A percentile compares a stretch with the other conserved stretches of the same genome.
phyloP scores from a whole-genome alignment of 2,113 vertebrate genomes.

The Elephas maximus region DNA sequence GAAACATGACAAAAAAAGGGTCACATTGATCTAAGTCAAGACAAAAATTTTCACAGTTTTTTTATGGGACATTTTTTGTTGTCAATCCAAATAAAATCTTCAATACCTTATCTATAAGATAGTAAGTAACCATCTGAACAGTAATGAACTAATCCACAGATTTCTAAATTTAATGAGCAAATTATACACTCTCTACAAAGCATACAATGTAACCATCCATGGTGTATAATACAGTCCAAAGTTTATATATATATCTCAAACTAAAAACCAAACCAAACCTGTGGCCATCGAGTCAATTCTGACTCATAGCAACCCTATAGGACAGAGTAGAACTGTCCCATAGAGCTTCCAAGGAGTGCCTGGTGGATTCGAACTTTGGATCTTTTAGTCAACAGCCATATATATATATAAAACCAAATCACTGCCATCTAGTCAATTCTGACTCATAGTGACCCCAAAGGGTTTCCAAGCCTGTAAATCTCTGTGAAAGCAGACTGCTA shows the following conservation, averaged over 20 bases:
- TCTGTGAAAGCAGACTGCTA: too few relatives aligned
- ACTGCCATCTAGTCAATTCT: too few relatives aligned
- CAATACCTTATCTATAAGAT: background rate
- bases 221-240: background rate
- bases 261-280: too few relatives aligned
- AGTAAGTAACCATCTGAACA: background rate
- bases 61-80: background rate
- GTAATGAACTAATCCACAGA: slow-evolving; percentile 3
- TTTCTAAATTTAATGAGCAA: background rate
- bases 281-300: too few relatives aligned
- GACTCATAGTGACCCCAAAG: too few relatives aligned
- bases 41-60: background rate
- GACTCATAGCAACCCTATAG: too few relatives aligned
- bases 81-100: background rate
- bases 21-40: background rate
- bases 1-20: slow-evolving; percentile 28
- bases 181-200: background rate
- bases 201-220: background rate
- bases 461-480: too few relatives aligned
- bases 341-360: too few relatives aligned
- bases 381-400: background rate
- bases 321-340: too few relatives aligned
- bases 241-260: background rate
- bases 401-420: background rate
- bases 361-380: too few relatives aligned